Evolutionary conservation across 1,140 invertebrate genomes (phyloP).

Genomic region (Euglossa dilemma): DNA sequence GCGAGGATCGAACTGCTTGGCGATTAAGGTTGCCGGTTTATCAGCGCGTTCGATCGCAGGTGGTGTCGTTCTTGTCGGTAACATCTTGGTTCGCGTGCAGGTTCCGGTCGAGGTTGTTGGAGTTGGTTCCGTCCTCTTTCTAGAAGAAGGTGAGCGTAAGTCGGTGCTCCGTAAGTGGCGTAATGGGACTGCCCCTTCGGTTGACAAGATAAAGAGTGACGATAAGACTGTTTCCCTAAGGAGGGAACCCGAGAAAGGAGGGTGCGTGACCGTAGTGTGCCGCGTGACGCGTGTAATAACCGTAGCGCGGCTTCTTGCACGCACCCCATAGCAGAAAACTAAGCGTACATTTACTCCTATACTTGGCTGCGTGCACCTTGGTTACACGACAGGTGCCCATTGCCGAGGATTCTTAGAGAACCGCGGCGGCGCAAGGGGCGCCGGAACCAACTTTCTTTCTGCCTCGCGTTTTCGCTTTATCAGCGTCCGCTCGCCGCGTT

Average conservation of each 20-base stretch:
- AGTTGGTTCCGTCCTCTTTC: slow-evolving; percentile 23
- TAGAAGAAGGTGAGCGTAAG: slow-evolving; percentile 10
- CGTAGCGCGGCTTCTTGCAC: slow-evolving; percentile 78
- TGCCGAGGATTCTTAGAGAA: slow-evolving; percentile 54
- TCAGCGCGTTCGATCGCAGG: slow-evolving; percentile 15
- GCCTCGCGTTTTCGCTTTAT: not conserved
- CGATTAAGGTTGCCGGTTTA: slow-evolving; percentile 15
- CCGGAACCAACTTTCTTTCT: not conserved
- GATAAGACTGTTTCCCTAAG: slow-evolving; percentile 75
- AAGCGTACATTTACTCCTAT: slow-evolving; percentile 55
- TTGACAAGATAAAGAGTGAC: slow-evolving; percentile 81
- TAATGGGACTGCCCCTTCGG: slow-evolving; percentile 77
- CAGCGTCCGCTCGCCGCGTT: not conserved
- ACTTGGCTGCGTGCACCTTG: slow-evolving; percentile 51
- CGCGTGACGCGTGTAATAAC: slow-evolving; percentile 83
- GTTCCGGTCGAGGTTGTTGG: slow-evolving; percentile 42
- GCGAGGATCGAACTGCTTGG: not conserved
- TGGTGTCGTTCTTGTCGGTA: slow-evolving; percentile 28
- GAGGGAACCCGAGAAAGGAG: slow-evolving; percentile 53
- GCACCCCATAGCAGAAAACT: slow-evolving; percentile 65
- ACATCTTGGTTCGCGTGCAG: slow-evolving; percentile 43
- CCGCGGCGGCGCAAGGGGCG: slow-evolving; percentile 12
- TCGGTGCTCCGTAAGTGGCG: slow-evolving; percentile 69
- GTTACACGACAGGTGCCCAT: slow-evolving; percentile 66
- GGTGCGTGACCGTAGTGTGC: slow-evolving; percentile 78